Conservation (phyloP, 2,113 vertebrate genomes). For the Struthidea cinerea region DNA sequence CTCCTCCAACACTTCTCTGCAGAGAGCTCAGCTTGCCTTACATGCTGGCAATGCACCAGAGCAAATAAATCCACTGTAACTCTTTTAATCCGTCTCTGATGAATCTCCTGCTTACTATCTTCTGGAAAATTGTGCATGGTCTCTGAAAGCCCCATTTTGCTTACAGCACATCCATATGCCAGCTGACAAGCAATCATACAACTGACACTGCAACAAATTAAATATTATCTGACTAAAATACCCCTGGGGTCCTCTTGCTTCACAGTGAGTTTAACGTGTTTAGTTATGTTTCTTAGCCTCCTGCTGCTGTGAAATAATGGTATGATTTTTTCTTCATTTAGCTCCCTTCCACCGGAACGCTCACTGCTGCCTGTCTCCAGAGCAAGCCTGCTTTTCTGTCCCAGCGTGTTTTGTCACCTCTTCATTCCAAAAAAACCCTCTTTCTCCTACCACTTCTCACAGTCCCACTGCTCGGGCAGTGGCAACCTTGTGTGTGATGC, state of each 20-base stretch:
- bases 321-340: background rate
- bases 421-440: background rate
- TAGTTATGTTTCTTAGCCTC: slow-evolving; percentile 46
- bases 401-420: background rate
- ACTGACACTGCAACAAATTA: slow-evolving; percentile 50
- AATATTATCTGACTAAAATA: slow-evolving; percentile 61
- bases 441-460: background rate
- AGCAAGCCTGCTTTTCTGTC: background rate
- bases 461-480: background rate
- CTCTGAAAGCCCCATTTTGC: slow-evolving; percentile 41
- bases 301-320: slow-evolving; percentile 24
- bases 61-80: slow-evolving; percentile 40
- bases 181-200: slow-evolving; percentile 60
- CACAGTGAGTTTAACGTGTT: slow-evolving; percentile 55
- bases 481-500: background rate
- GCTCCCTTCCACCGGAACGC: background rate
- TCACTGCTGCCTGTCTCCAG: background rate
- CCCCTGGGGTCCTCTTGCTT: slow-evolving; percentile 33
- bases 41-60: slow-evolving; percentile 12
- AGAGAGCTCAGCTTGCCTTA: background rate
- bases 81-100: slow-evolving; percentile 38
- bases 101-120: slow-evolving; percentile 45
- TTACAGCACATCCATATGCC: slow-evolving; percentile 47
- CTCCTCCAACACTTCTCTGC: background rate
- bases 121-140: slow-evolving; percentile 26